phyloP scores from a whole-genome alignment of 2,797 vertebrate genomes.

The Spinibarbus caldwelli region DNA sequence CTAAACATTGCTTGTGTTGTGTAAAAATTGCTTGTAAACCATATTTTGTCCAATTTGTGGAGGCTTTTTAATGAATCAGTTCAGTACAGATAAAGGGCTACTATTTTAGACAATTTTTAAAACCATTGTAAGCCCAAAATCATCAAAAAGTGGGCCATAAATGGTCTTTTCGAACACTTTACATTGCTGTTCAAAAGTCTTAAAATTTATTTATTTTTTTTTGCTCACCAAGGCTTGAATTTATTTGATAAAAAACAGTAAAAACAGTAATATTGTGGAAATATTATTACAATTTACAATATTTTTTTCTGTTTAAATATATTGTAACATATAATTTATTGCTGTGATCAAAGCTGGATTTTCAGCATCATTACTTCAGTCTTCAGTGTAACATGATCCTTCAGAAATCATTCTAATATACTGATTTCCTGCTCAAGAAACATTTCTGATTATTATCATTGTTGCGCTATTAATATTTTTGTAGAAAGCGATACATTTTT shows the following conservation, averaged over 20 bases:
- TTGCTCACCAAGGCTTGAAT: no score
- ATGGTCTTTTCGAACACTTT: no score
- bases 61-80: no score
- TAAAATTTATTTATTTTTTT: no score
- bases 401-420: background rate
- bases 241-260: background rate
- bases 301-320: background rate
- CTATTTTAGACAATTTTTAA: no score
- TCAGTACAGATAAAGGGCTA: no score
- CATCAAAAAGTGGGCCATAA: no score
- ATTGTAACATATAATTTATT: background rate
- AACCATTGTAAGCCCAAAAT: no score
- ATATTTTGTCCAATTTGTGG: no score
- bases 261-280: background rate
- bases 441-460: background rate
- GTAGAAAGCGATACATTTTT: background rate
- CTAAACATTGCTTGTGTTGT: no score
- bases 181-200: background rate
- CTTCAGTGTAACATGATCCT: background rate
- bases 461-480: background rate
- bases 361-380: background rate
- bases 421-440: background rate
- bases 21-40: no score
- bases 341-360: background rate
- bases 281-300: background rate